These are phyloP conservation scores for Thereva nobilitata DNA, from an alignment of 2,888 invertebrate genomes.

Conservation along the genomic window DNA sequence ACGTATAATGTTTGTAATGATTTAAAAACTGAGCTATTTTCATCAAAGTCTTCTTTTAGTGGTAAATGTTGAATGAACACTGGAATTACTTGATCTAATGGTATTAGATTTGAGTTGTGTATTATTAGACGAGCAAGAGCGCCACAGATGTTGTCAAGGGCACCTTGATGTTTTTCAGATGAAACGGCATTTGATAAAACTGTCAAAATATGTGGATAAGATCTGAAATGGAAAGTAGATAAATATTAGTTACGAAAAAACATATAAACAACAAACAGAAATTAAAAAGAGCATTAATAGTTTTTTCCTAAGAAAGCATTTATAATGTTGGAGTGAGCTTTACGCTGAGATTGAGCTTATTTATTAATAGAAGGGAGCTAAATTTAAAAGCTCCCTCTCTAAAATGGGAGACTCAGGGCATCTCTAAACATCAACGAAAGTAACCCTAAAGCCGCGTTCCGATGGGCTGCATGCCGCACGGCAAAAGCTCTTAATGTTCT, in stretches of 20 bases:
- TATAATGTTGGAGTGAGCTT: not conserved
- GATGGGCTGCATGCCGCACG: too few relatives aligned
- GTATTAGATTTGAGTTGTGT: slow-evolving; percentile 66
- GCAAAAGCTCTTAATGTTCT: too few relatives aligned
- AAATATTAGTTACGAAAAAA: slow-evolving; percentile 5
- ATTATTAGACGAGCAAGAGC: slow-evolving; percentile 75
- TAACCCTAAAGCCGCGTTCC: too few relatives aligned
- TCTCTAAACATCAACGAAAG: too few relatives aligned
- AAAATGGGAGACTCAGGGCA: too few relatives aligned
- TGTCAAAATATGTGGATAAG: slow-evolving; percentile 69
- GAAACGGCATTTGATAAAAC: slow-evolving; percentile 68
- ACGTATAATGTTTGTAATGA: slow-evolving; percentile 68
- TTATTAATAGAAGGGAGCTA: not conserved
- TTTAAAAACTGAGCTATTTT: slow-evolving; percentile 71
- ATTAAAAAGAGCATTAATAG: not conserved
- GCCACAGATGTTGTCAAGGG: slow-evolving; percentile 77
- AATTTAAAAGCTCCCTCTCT: not conserved
- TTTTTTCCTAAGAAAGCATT: not conserved
- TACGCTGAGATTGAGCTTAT: not conserved
- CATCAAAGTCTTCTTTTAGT: slow-evolving; percentile 72
- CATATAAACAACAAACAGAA: too few relatives aligned
- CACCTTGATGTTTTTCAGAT: slow-evolving; percentile 67
- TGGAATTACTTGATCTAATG: slow-evolving; percentile 74
- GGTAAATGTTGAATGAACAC: slow-evolving; percentile 73
- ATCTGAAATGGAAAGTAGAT: slow-evolving; percentile 54